Percentiles rank a stretch among this genome's conserved stretches.
Evolutionary conservation across 2,113 vertebrate species (phyloP).

Genomic region (Pygathrix nemaeus): DNA sequence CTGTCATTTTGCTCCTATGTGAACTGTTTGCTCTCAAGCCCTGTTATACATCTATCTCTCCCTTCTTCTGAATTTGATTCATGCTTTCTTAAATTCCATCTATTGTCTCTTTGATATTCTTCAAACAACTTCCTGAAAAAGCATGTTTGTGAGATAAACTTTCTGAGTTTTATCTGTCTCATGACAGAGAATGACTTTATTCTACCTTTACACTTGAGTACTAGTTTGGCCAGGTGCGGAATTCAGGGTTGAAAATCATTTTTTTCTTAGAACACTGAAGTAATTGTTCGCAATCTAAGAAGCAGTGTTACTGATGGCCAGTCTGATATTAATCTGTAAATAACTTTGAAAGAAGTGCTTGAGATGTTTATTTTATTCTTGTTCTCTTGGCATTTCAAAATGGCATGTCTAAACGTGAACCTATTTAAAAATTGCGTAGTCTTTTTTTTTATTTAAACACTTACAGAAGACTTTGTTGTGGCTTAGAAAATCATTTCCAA

Average conservation of each 20-base stretch:
- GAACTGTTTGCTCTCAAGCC: background rate
- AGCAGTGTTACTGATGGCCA: background rate
- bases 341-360: background rate
- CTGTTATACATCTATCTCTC: background rate
- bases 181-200: background rate
- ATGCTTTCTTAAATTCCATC: background rate
- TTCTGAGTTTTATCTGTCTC: background rate
- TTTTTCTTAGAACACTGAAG: background rate
- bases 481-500: background rate
- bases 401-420: background rate
- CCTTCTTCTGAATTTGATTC: background rate
- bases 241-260: background rate
- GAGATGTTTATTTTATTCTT: background rate
- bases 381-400: background rate
- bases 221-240: background rate
- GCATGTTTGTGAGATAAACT: background rate
- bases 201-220: background rate
- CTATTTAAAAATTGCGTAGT: background rate
- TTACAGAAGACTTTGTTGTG: background rate
- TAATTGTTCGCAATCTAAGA: background rate
- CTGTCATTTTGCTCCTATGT: background rate
- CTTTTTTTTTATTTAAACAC: background rate
- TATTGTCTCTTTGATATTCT: background rate
- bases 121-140: background rate
- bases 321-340: background rate